Conservation (phyloP, 92 coral and sea anemone species). For the Phymanthus crucifer region DNA sequence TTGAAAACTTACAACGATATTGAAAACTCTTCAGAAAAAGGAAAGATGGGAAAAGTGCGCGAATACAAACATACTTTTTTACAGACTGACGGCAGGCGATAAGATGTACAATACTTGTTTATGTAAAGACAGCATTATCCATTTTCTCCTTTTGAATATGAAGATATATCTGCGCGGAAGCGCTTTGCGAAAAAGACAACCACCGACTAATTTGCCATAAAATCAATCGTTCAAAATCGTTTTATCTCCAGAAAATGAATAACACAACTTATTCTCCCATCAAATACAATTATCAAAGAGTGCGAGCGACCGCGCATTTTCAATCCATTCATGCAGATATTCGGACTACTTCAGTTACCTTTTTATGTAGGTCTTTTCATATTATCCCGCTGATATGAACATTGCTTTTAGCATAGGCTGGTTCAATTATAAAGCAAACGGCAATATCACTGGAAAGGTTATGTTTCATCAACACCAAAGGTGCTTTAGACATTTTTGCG, state of each 20-base stretch:
- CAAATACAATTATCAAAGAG: not conserved
- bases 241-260: not conserved
- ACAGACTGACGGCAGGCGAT: not conserved
- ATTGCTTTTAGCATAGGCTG: too few species aligned
- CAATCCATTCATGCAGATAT: too few species aligned
- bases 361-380: too few species aligned
- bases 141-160: not conserved
- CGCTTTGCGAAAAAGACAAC: not conserved
- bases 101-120: not conserved
- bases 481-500: too few species aligned
- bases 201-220: slow-evolving; percentile 4
- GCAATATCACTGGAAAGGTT: too few species aligned
- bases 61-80: not conserved
- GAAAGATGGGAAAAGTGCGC: not conserved
- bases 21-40: not conserved
- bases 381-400: too few species aligned
- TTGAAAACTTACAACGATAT: not conserved
- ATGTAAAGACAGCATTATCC: not conserved
- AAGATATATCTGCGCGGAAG: not conserved
- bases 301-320: too few species aligned
- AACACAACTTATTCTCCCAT: not conserved
- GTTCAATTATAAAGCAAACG: too few species aligned
- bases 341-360: too few species aligned
- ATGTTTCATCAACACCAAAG: too few species aligned
- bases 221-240: not conserved